Evolutionary conservation across 2,888 invertebrate species (phyloP).

Genomic region (Blastobasis lacticolella): DNA sequence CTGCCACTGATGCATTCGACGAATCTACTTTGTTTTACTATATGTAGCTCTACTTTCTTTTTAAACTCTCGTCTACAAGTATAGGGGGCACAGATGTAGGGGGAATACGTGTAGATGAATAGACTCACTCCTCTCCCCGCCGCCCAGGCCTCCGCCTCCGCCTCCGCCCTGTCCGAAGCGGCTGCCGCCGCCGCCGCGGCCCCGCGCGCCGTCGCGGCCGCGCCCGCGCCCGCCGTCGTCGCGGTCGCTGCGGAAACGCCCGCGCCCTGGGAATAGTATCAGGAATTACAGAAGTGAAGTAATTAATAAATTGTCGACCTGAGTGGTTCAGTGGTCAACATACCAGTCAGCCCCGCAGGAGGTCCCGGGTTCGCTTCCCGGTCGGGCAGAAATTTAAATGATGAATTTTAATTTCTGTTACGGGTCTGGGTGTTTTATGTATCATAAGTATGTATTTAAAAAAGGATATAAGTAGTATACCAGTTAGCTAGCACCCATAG

Average conservation of each 20-base stretch:
- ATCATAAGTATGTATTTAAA: no score
- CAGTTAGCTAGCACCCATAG: background rate
- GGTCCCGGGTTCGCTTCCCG: background rate
- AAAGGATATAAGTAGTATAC: no score
- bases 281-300: conserved; percentile 4
- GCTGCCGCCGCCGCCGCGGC: conserved; percentile 13
- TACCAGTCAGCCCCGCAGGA: no score
- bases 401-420: no score
- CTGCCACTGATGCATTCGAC: background rate
- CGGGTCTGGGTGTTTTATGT: no score
- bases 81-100: background rate
- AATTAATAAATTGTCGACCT: background rate
- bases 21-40: background rate
- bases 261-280: conserved; percentile 33
- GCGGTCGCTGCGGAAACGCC: conserved; percentile 60
- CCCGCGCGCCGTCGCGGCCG: conserved; percentile 18
- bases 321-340: no score
- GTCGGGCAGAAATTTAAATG: background rate
- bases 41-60: background rate
- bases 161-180: conserved; percentile 18
- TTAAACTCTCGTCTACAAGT: background rate
- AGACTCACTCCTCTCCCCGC: background rate
- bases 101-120: background rate
- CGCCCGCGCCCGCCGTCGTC: conserved; percentile 38
- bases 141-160: conserved; percentile 24